Conservation (phyloP, 2,113 vertebrate genomes). For the Chaenocephalus aceratus region DNA sequence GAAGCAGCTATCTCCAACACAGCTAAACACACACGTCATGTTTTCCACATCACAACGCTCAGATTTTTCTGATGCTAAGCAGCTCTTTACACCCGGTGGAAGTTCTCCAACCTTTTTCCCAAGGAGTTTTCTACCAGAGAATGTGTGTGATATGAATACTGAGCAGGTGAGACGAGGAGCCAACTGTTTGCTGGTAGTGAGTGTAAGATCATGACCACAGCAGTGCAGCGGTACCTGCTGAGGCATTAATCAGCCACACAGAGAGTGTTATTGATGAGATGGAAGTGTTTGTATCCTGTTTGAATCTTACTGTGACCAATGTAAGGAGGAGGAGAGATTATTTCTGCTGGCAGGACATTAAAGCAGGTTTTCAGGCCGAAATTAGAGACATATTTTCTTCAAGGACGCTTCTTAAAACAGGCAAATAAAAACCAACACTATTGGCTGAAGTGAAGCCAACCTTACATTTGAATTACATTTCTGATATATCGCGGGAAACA, state of each 20-base stretch:
- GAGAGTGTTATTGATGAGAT: conserved; percentile 57
- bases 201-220: conserved; percentile 49
- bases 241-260: conserved; percentile 46
- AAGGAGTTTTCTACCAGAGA: conserved; percentile 45
- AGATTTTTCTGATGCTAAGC: conserved; percentile 40
- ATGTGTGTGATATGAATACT: conserved; percentile 67
- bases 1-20: conserved; percentile 3
- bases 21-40: conserved; percentile 48
- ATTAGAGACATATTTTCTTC: neutral
- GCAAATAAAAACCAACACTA: neutral
- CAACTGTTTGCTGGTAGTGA: conserved; percentile 5
- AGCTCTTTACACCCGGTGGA: conserved; percentile 41
- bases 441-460: neutral
- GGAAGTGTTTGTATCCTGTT: conserved; percentile 29
- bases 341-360: conserved; percentile 21
- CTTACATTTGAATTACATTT: neutral
- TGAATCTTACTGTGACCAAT: conserved; percentile 17
- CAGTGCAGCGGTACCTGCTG: conserved; percentile 36
- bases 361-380: neutral
- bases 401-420: conserved; percentile 7
- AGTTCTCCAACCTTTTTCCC: conserved; percentile 53
- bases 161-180: conserved; percentile 52
- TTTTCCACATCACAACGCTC: conserved; percentile 38
- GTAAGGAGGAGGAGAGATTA: conserved; percentile 20
- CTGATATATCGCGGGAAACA: neutral